A percentile compares a stretch with the other conserved stretches of the same genome.
Conservation (phyloP, 2,888 invertebrate genomes). For the Holacanthella duospinosa region DNA sequence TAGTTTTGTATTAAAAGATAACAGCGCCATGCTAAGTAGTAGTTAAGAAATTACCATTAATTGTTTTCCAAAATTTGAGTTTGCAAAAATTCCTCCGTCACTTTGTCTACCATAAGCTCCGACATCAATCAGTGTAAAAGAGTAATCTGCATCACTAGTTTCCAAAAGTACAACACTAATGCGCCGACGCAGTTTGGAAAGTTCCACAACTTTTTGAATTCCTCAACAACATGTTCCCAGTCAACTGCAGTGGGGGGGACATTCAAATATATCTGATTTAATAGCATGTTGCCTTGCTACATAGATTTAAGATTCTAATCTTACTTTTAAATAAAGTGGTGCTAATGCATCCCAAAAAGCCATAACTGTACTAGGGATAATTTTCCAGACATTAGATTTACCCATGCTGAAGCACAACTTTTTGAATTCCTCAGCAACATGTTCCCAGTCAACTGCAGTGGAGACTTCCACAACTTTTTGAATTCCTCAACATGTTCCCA, state of each 20-base stretch:
- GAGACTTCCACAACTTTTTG: conserved; percentile 21
- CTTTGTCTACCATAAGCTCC: conserved; percentile 16
- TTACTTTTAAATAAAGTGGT: too few species aligned
- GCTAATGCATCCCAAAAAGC: too few species aligned
- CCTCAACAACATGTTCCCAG: background rate
- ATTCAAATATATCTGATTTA: background rate
- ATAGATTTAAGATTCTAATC: too few species aligned
- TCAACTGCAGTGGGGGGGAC: background rate
- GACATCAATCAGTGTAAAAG: conserved; percentile 19
- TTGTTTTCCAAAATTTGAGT: background rate
- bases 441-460: background rate
- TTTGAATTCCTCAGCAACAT: conserved; percentile 12
- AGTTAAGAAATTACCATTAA: too few species aligned
- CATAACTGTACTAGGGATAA: too few species aligned
- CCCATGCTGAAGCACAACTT: too few species aligned
- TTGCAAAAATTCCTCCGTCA: conserved; percentile 19
- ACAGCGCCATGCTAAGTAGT: too few species aligned
- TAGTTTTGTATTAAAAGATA: too few species aligned
- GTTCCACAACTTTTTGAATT: conserved; percentile 22
- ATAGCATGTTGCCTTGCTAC: background rate
- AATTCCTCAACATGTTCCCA: conserved; percentile 11
- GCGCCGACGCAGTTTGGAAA: conserved; percentile 23
- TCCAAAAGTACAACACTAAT: conserved; percentile 17
- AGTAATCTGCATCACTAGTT: conserved; percentile 14
- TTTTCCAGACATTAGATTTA: too few species aligned